Conservation (phyloP, 2,797 vertebrate genomes). For the Gouania willdenowi region DNA sequence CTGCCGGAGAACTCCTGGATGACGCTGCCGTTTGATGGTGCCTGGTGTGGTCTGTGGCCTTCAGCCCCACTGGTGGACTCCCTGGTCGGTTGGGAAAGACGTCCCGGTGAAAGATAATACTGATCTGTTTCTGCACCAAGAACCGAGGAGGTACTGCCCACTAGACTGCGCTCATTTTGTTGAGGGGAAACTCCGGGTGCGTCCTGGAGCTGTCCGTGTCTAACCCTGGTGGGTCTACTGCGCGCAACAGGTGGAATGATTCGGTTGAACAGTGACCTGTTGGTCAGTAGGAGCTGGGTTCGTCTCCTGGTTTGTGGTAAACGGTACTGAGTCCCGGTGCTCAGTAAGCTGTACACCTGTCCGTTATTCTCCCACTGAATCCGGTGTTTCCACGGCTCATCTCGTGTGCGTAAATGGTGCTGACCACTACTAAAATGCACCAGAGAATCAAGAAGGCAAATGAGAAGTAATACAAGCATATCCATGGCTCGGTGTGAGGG, state of each 20-base stretch:
- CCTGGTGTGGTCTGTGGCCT: not conserved
- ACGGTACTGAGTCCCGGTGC: constrained; percentile 67
- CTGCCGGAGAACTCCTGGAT: constrained; percentile 64
- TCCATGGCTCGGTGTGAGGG: constrained; percentile 41
- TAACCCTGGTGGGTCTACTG: constrained; percentile 20
- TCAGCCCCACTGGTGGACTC: not conserved
- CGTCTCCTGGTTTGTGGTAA: constrained; percentile 35
- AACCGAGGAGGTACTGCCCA: constrained; percentile 23
- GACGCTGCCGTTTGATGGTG: constrained; percentile 11
- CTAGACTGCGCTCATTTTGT: constrained; percentile 19
- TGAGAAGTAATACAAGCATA: constrained; percentile 22
- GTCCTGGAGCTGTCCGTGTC: not conserved
- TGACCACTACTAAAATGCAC: constrained; percentile 52
- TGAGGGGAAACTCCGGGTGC: not conserved
- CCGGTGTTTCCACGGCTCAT: constrained; percentile 68
- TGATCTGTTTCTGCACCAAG: constrained; percentile 34
- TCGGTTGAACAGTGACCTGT: constrained; percentile 12
- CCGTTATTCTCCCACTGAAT: constrained; percentile 77
- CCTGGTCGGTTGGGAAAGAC: not conserved
- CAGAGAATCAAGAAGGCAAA: constrained; percentile 36
- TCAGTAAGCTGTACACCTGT: constrained; percentile 68
- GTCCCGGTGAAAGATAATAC: constrained; percentile 24
- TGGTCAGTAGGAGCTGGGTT: constrained; percentile 56
- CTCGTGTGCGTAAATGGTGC: constrained; percentile 30
- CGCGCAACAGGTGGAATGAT: constrained; percentile 2